phyloP scores from a whole-genome alignment of 2,113 vertebrate genomes.

The Sitta europaea region DNA sequence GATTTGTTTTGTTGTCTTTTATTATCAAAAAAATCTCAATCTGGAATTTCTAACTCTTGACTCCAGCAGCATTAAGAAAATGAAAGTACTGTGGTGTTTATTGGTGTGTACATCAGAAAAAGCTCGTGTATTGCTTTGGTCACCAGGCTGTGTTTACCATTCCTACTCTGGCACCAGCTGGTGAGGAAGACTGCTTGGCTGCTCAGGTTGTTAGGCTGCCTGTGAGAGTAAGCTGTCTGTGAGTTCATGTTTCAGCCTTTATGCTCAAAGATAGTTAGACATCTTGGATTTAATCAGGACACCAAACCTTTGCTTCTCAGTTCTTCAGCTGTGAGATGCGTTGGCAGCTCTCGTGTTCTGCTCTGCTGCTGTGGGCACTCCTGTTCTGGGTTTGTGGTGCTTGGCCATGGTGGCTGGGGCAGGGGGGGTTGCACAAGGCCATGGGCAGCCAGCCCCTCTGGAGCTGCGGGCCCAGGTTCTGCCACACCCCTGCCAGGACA shows the following conservation, averaged over 20 bases:
- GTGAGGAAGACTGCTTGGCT: not conserved
- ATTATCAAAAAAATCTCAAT: not conserved
- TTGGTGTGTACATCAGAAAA: not conserved
- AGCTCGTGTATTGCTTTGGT: accelerated
- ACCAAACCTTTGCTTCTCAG: not conserved
- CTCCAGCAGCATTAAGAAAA: not conserved
- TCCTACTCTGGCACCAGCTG: not conserved
- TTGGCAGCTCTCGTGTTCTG: not conserved
- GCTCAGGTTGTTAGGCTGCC: not conserved
- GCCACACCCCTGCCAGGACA: not conserved
- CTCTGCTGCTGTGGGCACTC: not conserved
- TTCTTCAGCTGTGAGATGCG: not conserved
- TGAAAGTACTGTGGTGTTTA: not conserved
- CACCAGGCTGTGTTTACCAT: not conserved
- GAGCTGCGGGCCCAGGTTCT: not conserved
- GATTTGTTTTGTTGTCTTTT: not conserved
- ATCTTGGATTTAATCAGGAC: not conserved
- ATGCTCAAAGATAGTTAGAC: not conserved
- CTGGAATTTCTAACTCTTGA: not conserved
- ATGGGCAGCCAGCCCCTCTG: not conserved
- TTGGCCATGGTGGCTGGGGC: accelerated
- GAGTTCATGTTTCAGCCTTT: not conserved
- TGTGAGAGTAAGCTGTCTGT: not conserved
- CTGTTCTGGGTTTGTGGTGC: accelerated
- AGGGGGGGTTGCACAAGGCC: not conserved